phyloP scores from a whole-genome alignment of 2,113 vertebrate species.

The Saguinus midas region DNA sequence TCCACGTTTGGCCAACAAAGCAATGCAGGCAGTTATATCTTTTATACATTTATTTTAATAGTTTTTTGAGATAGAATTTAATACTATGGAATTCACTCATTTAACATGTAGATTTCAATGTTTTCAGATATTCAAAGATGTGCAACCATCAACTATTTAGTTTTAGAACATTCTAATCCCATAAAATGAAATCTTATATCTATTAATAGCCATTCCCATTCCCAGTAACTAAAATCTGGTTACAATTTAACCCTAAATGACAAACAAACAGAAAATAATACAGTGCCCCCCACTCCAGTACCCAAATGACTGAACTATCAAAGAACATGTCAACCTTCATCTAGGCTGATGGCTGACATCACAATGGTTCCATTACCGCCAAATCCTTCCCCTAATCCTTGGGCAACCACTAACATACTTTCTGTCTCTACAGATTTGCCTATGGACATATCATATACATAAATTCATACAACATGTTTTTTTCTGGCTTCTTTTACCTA shows the following conservation, averaged over 20 bases:
- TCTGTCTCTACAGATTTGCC: neutral
- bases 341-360: neutral
- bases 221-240: neutral
- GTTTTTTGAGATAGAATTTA: neutral
- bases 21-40: neutral
- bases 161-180: slow-evolving; percentile 43
- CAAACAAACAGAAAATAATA: neutral
- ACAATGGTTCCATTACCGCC: neutral
- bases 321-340: neutral
- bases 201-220: neutral
- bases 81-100: neutral
- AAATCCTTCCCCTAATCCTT: neutral
- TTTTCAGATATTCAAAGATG: slow-evolving; percentile 29
- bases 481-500: neutral
- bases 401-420: neutral
- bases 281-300: neutral
- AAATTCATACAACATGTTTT: neutral
- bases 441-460: neutral
- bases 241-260: neutral
- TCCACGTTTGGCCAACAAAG: neutral
- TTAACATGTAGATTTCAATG: neutral
- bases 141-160: neutral
- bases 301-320: neutral
- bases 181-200: neutral
- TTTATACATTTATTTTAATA: neutral